phyloP scores from a whole-genome alignment of 2,888 invertebrate species.

The Bibio marci region DNA sequence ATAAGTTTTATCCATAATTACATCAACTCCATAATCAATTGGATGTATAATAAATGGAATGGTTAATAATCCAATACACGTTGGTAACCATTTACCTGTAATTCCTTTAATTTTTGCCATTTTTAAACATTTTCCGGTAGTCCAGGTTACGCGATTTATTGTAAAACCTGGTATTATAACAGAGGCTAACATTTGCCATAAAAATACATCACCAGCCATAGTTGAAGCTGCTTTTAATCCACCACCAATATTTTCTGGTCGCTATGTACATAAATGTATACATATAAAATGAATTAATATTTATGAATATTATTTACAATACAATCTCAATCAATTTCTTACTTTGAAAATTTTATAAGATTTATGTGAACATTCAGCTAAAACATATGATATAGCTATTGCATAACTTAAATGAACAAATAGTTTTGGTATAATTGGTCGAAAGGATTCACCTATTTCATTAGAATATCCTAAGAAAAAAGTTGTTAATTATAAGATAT shows the following conservation, averaged over 20 bases:
- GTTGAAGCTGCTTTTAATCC: slow-evolving; percentile 16
- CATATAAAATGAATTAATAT: slow-evolving; percentile 10
- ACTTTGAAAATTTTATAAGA: slow-evolving; percentile 45
- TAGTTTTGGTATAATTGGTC: slow-evolving; percentile 52
- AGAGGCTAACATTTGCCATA: slow-evolving; percentile 90
- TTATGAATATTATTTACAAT: no score
- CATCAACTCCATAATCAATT: slow-evolving; percentile 66
- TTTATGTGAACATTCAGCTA: slow-evolving; percentile 76
- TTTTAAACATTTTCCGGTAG: slow-evolving; percentile 15
- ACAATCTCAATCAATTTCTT: no score
- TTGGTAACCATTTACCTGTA: slow-evolving; percentile 38
- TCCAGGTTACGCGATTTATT: slow-evolving; percentile 51
- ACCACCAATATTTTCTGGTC: background rate
- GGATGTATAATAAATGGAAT: slow-evolving; percentile 88
- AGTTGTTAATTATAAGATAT: no score
- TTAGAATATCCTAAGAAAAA: slow-evolving; percentile 72
- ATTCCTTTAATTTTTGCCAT: slow-evolving; percentile 22
- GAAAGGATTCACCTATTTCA: slow-evolving; percentile 89
- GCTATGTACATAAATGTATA: no score
- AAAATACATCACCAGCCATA: slow-evolving; percentile 60
- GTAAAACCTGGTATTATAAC: slow-evolving; percentile 58
- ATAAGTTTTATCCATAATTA: slow-evolving; percentile 49
- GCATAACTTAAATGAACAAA: slow-evolving; percentile 62
- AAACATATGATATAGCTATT: slow-evolving; percentile 66
- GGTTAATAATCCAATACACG: slow-evolving; percentile 57